Evolutionary conservation across 2,888 invertebrate genomes (phyloP).

Genomic region (Mesoligia furuncula): DNA sequence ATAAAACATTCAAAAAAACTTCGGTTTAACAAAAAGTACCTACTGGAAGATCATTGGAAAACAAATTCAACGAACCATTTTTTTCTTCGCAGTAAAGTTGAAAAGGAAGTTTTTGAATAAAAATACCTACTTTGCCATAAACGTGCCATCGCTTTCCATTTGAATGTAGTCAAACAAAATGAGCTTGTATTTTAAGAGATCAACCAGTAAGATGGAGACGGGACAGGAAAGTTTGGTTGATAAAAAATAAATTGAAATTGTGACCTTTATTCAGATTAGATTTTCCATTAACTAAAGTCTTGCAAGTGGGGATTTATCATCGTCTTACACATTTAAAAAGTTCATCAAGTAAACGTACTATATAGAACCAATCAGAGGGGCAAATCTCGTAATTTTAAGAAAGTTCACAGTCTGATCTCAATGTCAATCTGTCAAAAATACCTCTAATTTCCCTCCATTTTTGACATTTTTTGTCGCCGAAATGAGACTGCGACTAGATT

Average conservation of each 20-base stretch:
- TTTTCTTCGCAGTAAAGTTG: slow-evolving; percentile 52
- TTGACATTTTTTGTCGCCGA: no score
- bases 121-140: slow-evolving; percentile 56
- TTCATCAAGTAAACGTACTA: slow-evolving; percentile 3
- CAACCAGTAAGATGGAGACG: slow-evolving; percentile 51
- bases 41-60: slow-evolving; percentile 58
- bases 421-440: background rate
- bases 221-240: slow-evolving; percentile 48
- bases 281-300: slow-evolving; percentile 45
- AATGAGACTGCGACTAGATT: background rate
- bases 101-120: slow-evolving; percentile 56
- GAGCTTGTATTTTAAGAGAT: slow-evolving; percentile 61
- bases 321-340: slow-evolving; percentile 17
- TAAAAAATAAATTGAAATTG: slow-evolving; percentile 55
- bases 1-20: slow-evolving; percentile 55
- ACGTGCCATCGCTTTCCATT: slow-evolving; percentile 52
- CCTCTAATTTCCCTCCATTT: background rate
- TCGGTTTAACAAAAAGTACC: slow-evolving; percentile 37
- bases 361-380: background rate
- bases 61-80: slow-evolving; percentile 63
- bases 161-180: slow-evolving; percentile 61
- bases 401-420: background rate
- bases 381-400: background rate
- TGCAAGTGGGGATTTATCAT: slow-evolving; percentile 34
- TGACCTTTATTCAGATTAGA: slow-evolving; percentile 54